Evolutionary conservation across 2,113 vertebrate genomes (phyloP).

Genomic region (Charina bottae): DNA sequence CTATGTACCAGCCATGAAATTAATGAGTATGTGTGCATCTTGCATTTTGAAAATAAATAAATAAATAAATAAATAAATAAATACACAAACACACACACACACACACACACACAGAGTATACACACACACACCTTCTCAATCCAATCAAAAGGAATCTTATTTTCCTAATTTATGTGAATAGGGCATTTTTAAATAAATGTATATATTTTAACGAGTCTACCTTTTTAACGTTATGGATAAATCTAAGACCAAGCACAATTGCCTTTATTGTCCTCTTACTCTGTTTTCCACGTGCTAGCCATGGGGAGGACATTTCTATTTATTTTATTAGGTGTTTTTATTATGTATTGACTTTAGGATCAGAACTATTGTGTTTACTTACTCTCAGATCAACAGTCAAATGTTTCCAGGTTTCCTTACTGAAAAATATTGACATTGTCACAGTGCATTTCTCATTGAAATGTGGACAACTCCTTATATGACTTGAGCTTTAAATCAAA

Average conservation of each 20-base stretch:
- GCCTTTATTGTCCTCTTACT: not conserved
- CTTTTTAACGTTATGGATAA: not conserved
- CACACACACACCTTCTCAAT: no score
- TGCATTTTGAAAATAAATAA: not conserved
- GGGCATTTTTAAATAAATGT: not conserved
- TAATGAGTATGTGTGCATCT: not conserved
- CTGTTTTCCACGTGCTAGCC: not conserved
- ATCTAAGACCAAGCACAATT: not conserved
- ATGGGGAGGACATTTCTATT: constrained; percentile 14
- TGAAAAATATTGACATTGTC: constrained; percentile 25
- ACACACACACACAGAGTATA: no score
- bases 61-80: no score
- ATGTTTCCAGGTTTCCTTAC: constrained; percentile 38
- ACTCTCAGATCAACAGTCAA: constrained; percentile 17
- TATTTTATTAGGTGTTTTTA: not conserved
- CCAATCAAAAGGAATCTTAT: not conserved
- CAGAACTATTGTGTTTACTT: not conserved
- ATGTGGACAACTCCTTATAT: constrained; percentile 35
- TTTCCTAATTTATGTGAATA: not conserved
- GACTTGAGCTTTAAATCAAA: constrained; percentile 62
- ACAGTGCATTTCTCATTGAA: constrained; percentile 12
- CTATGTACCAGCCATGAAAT: not conserved
- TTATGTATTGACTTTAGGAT: constrained; percentile 1
- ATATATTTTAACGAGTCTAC: not conserved
- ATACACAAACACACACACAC: no score